Evolutionary conservation across 2,888 invertebrate species (phyloP).

Genomic region (Taphrorychus bicolor): DNA sequence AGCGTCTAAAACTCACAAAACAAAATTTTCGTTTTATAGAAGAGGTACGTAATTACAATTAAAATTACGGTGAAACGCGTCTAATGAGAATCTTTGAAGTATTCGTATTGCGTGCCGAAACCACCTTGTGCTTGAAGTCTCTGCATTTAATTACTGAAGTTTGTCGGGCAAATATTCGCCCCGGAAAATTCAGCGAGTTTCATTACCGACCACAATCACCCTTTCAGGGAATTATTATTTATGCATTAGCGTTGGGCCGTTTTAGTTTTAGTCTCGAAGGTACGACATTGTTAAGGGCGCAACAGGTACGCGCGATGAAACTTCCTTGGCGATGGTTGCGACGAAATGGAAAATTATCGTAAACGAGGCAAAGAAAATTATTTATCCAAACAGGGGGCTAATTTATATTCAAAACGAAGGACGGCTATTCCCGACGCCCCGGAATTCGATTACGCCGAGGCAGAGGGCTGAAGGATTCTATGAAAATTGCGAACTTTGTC

Average conservation of each 20-base stretch:
- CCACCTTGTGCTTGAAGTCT: slow-evolving; percentile 10
- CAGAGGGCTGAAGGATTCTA: background rate
- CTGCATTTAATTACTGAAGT: slow-evolving; percentile 25
- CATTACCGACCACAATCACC: slow-evolving; percentile 3
- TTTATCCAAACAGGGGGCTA: slow-evolving; percentile 25
- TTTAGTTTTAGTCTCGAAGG: background rate
- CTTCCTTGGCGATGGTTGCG: background rate
- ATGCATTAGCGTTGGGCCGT: background rate
- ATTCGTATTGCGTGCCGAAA: slow-evolving; percentile 18
- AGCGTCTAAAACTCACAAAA: background rate
- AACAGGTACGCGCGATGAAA: slow-evolving; percentile 4
- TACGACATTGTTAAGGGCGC: background rate
- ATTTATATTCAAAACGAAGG: slow-evolving; percentile 27
- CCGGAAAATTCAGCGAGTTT: background rate
- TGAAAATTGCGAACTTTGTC: slow-evolving; percentile 13
- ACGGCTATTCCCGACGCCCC: slow-evolving; percentile 1
- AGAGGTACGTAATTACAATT: background rate
- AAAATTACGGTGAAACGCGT: background rate
- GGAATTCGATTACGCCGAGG: slow-evolving; percentile 19
- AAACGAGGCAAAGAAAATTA: slow-evolving; percentile 24
- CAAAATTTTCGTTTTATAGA: background rate
- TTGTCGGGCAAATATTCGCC: slow-evolving; percentile 14
- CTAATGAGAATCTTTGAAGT: slow-evolving; percentile 19
- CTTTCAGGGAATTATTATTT: background rate
- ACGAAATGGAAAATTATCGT: slow-evolving; percentile 14